These are phyloP conservation scores for Syngnathus rostellatus DNA, from an alignment of 2,797 vertebrate species.

Conservation along the genomic window DNA sequence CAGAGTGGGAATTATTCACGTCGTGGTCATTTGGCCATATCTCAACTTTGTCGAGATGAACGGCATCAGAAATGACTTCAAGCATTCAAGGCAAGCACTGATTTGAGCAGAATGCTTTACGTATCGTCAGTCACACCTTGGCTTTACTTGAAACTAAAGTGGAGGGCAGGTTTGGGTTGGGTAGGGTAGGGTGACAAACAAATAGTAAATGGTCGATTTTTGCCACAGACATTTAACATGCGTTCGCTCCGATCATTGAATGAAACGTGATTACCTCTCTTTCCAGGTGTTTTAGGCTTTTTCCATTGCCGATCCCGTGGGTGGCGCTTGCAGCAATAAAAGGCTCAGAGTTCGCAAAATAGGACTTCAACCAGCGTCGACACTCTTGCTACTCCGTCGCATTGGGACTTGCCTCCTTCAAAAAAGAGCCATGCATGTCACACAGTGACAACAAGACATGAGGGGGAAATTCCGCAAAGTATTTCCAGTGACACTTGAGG, in stretches of 20 bases:
- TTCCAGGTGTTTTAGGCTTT: neutral
- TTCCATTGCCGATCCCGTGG: neutral
- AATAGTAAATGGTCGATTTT: neutral
- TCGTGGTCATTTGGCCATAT: neutral
- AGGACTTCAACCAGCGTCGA: neutral
- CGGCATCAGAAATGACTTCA: neutral
- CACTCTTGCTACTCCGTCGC: neutral
- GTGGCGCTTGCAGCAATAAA: neutral
- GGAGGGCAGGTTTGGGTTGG: too few species aligned
- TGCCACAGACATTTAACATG: neutral
- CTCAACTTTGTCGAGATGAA: neutral
- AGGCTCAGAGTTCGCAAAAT: neutral
- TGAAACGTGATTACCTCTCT: neutral
- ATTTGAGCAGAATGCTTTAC: neutral
- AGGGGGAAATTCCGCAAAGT: constrained; percentile 11
- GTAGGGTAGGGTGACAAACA: neutral
- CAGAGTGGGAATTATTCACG: neutral
- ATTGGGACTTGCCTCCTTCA: neutral
- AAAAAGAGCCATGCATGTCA: neutral
- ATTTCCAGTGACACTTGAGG: constrained; percentile 12
- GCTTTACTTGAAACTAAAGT: neutral
- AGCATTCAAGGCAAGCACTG: too few species aligned
- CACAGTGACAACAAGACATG: neutral
- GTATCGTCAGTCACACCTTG: neutral
- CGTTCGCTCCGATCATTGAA: too few species aligned